phyloP scores from a whole-genome alignment of 2,888 invertebrate species.

The Melieria picta region DNA sequence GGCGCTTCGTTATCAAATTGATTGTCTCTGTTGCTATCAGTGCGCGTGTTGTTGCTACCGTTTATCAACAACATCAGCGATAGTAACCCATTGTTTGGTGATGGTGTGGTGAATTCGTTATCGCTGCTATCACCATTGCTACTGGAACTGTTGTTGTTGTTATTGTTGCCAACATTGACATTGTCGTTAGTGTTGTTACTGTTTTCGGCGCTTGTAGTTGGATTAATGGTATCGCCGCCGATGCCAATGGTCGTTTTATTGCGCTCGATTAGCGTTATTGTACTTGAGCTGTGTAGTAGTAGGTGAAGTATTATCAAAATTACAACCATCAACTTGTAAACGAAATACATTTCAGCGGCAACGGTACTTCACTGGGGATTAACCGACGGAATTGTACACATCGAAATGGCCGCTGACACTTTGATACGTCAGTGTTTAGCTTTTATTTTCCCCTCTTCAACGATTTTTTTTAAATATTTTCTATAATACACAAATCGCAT shows the following conservation, averaged over 20 bases:
- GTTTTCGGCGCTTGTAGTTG: constrained; percentile 1
- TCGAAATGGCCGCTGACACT: too few relatives aligned
- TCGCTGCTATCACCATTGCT: constrained; percentile 12
- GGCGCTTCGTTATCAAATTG: neutral
- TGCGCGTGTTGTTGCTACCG: neutral
- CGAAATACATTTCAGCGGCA: constrained; percentile 34
- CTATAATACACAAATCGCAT: neutral
- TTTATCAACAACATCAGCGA: too few relatives aligned
- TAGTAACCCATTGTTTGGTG: too few relatives aligned
- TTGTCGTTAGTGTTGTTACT: constrained; percentile 14
- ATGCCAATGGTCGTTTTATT: constrained; percentile 19
- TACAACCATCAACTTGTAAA: constrained; percentile 39
- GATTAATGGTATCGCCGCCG: neutral
- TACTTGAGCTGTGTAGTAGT: constrained; percentile 37
- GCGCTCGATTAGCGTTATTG: constrained; percentile 38
- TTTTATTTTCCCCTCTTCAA: neutral
- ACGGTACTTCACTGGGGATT: too few relatives aligned
- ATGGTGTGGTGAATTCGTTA: constrained; percentile 1
- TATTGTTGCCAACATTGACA: neutral
- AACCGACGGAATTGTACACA: too few relatives aligned
- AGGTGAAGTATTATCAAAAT: constrained; percentile 42
- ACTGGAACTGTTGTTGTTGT: constrained; percentile 3
- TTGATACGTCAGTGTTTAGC: too few relatives aligned
- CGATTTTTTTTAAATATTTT: neutral
- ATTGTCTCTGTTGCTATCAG: neutral